Evolutionary conservation across 2,797 vertebrate species (phyloP), one percentile per base, ranked within the genome.

Genomic region (Crax fasciolata): DNA sequence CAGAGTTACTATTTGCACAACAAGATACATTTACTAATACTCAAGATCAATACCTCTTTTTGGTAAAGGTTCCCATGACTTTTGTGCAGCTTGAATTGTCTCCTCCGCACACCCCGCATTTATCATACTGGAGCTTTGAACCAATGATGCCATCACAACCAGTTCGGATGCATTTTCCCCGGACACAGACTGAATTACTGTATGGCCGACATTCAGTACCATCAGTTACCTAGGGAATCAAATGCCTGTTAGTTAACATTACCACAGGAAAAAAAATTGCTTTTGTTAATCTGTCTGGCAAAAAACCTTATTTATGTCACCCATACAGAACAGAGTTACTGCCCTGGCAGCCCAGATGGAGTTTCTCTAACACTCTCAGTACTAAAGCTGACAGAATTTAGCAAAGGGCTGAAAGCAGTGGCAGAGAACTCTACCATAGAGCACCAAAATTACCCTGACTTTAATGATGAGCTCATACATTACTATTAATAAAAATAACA

Each of bases 91-190:
- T 99, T 23, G 98, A 99, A 94, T 99, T 99, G 96, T 99, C 99
- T 12, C 99, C 99, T 77, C 99, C 99, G 32, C 99, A 99, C 39
- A 99, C 97, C 0, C 99, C 99, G 3, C 99, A 99, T 90, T 99
- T 99, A 96, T 99, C 99, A 23, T 98, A 99, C 92, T 99, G 99
- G 30, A 99, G 99, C 95, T 99, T 99, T 59, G 99, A 99, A 30
- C 99, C 99, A 1, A 99, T 99, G 97, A 99, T 99, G 84, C 98
- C 98, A 0, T 99, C 99, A 1, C 99, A 99, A 67, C 99, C 99
- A 0, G 99, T 99, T 5, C 99, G 98, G 10, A 99, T 97, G 54
- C 99, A 99, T 81, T 99, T 99, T 25, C 99, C 99, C 82, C 98
- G 98, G 72, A 99, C 99, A 3, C 99, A 99, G 54, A 99, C 98